Evolutionary conservation across 2,888 invertebrate genomes (phyloP).

Genomic region (Caenorhabditis sinica): DNA sequence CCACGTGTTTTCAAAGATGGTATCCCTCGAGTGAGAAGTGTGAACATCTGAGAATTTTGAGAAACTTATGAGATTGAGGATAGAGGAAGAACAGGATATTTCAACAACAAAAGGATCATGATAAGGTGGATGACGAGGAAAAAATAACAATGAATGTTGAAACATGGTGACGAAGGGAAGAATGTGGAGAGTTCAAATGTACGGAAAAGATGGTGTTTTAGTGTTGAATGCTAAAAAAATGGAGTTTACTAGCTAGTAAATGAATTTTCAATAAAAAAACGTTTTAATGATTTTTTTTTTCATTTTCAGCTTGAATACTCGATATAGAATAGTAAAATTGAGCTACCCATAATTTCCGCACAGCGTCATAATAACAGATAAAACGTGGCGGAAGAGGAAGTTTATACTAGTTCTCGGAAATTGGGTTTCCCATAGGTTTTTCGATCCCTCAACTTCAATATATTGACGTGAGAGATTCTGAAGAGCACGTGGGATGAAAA

Average conservation of each 20-base stretch:
- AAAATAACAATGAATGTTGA: constrained; percentile 19
- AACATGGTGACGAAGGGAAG: background rate
- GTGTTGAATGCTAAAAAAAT: background rate
- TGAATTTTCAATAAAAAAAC: background rate
- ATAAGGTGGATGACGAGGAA: constrained; percentile 7
- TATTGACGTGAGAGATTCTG: too few relatives aligned
- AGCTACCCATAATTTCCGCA: too few relatives aligned
- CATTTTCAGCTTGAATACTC: too few relatives aligned
- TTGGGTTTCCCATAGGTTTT: too few relatives aligned
- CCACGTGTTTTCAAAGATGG: constrained; percentile 50
- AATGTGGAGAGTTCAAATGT: constrained; percentile 2
- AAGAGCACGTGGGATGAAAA: background rate
- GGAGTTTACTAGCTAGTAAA: constrained; percentile 3
- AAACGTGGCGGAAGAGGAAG: too few relatives aligned
- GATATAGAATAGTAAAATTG: too few relatives aligned
- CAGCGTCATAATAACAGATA: too few relatives aligned
- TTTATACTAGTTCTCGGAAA: too few relatives aligned
- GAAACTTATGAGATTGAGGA: constrained; percentile 3
- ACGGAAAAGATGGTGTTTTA: constrained; percentile 14
- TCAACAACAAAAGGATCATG: background rate
- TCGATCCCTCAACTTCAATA: too few relatives aligned
- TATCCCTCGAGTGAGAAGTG: constrained; percentile 64
- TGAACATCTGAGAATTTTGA: constrained; percentile 54
- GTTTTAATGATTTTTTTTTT: too few relatives aligned
- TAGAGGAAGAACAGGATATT: constrained; percentile 22